phyloP scores from a whole-genome alignment of 2,888 invertebrate genomes.

The Erebia epiphron region DNA sequence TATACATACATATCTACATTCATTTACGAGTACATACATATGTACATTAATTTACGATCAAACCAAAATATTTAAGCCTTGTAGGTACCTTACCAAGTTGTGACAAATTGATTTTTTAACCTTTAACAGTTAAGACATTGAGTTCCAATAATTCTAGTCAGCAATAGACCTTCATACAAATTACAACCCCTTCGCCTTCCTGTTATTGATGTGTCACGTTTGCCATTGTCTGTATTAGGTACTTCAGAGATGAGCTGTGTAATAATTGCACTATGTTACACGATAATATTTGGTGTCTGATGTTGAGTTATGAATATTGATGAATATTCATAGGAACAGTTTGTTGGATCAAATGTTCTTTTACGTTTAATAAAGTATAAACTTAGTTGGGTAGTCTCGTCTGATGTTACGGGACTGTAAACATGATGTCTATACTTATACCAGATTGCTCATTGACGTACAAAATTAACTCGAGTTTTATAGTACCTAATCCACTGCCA shows the following conservation, averaged over 20 bases:
- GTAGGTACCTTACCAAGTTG: background rate
- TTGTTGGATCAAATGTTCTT: background rate
- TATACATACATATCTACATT: no score
- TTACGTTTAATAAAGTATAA: background rate
- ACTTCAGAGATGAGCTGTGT: background rate
- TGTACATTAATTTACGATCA: no score
- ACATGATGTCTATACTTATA: conserved; percentile 28
- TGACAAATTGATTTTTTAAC: background rate
- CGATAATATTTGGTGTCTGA: background rate
- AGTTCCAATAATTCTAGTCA: background rate
- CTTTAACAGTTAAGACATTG: background rate
- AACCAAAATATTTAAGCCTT: no score
- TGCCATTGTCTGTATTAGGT: background rate
- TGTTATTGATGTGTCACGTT: conserved; percentile 1
- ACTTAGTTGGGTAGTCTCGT: background rate
- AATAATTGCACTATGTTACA: background rate
- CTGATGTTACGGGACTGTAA: conserved; percentile 2
- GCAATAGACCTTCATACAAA: background rate
- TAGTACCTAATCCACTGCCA: conserved; percentile 51
- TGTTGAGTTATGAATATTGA: background rate
- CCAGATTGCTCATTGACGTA: conserved; percentile 10
- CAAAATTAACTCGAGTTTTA: conserved; percentile 38
- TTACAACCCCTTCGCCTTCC: conserved; percentile 1
- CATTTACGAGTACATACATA: no score
- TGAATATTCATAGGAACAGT: background rate